A percentile compares a stretch with the other conserved stretches of the same genome.
These are phyloP conservation scores for Holacanthus passer DNA, from an alignment of 2,113 vertebrate genomes.

Conservation along the genomic window DNA sequence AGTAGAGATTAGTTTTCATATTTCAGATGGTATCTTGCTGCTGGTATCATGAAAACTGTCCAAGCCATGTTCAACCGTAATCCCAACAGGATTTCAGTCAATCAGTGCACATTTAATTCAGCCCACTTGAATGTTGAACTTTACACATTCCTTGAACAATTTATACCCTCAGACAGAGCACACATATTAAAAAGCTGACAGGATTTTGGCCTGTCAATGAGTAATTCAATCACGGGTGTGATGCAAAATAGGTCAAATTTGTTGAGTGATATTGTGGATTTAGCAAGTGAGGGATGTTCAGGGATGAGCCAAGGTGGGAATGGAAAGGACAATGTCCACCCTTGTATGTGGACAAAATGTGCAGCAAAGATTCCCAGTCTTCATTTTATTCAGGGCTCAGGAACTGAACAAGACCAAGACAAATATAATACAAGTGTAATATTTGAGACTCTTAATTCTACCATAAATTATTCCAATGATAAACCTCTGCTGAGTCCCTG, in stretches of 20 bases:
- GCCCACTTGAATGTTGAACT: slow-evolving; percentile 1
- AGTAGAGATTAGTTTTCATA: slow-evolving; percentile 39
- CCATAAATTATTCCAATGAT: neutral
- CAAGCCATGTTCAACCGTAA: neutral
- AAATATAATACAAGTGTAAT: neutral
- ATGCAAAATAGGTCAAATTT: slow-evolving; percentile 13
- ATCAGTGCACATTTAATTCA: slow-evolving; percentile 1
- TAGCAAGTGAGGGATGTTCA: neutral
- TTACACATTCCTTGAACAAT: neutral
- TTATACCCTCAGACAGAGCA: neutral
- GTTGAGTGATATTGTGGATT: neutral
- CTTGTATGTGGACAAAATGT: neutral
- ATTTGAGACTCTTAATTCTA: neutral
- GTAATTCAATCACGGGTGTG: neutral
- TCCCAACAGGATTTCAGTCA: slow-evolving; percentile 20
- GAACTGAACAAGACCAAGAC: neutral
- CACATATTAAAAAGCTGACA: neutral
- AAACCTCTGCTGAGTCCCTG: neutral
- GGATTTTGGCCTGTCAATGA: slow-evolving; percentile 32
- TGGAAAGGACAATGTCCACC: neutral
- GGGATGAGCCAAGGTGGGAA: neutral
- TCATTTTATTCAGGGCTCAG: neutral
- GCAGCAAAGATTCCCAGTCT: neutral
- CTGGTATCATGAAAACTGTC: neutral
- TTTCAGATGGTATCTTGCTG: neutral